Evolutionary conservation across 35 echinoderm and acorn worm species (phyloP).

Genomic region (Chiridota heheva): DNA sequence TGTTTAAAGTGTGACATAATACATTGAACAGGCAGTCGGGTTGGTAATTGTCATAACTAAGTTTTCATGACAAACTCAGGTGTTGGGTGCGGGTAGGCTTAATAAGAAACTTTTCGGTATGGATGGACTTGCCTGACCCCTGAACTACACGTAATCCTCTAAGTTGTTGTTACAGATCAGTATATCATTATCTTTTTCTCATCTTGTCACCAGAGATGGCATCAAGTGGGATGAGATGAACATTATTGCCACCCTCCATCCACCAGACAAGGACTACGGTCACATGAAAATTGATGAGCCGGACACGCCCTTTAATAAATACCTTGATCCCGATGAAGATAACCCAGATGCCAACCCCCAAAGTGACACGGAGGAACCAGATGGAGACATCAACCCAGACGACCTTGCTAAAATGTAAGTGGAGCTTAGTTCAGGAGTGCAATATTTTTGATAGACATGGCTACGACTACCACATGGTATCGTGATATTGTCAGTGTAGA

Average conservation of each 20-base stretch:
- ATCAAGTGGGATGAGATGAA: conserved; percentile 99
- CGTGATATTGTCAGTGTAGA: too few relatives aligned
- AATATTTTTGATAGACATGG: too few relatives aligned
- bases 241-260: conserved; percentile 85
- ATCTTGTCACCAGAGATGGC: conserved; percentile 59
- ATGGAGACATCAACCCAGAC: conserved; percentile 9
- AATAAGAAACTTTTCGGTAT: too few relatives aligned
- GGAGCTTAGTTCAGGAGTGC: too few relatives aligned
- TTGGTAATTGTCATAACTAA: too few relatives aligned
- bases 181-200: neutral
- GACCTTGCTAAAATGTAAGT: conserved; percentile 58
- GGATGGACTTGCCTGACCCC: too few relatives aligned
- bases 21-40: too few relatives aligned
- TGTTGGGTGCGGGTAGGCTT: too few relatives aligned
- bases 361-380: conserved; percentile 50
- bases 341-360: conserved; percentile 46
- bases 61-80: too few relatives aligned
- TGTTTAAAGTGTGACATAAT: too few relatives aligned
- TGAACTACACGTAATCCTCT: too few relatives aligned
- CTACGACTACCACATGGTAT: too few relatives aligned
- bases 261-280: conserved; percentile 85
- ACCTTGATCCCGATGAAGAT: conserved; percentile 53
- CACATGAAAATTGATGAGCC: conserved; percentile 99
- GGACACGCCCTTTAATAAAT: conserved; percentile 81
- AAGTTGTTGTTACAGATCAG: neutral